Evolutionary conservation across 2,113 vertebrate genomes (phyloP), one percentile per base, ranked within the genome.

Genomic region (Neolamprologus sp.): DNA sequence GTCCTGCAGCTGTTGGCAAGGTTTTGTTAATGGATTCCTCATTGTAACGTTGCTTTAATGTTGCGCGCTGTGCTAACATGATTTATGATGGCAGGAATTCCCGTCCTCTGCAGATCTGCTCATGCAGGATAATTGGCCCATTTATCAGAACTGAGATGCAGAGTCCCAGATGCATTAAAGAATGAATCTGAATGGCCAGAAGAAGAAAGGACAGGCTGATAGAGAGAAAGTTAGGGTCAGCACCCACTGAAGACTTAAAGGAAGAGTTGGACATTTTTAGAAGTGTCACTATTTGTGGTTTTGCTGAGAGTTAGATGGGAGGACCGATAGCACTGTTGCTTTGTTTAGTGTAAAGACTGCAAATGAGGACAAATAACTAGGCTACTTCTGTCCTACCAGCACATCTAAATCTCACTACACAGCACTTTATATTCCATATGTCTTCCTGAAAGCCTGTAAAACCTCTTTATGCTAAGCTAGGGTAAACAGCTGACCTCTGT

Each of bases 101-200:
- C 93, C 90, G 93, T 92, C 92, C 91, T 88, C 91, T 91, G 92
- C 92, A 93, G 86, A 94, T 91, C 91, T 88, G 80, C 84, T 94
- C 92, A 94, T 91, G 88, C 90, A 81, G 83, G 45, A 85, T 93
- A 95, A 96, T 90, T 91, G 93, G 87, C 89, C 94, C 89, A 94
- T 96, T 95, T 95, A 86, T 95, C 92, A 94, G 80, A 82, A 85
- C 53, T 2, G 28, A 88, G 75, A 71, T 78, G 60, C 86, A 79
- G 68, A 91, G 87, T 91, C 89, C 83, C 86, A 89, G 80, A 87
- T 87, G 88, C 83, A 88, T 86, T 71, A 88, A 78, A 89, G 84
- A 91, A 86, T 55, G 81, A 68, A 83, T 91, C 63, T 35, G 42
- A n/a, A 31, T 13, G 35, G 78, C 35, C 82, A n/a, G 86, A 68